phyloP scores from a whole-genome alignment of 2,888 invertebrate genomes.

The Drosophila macrospina region DNA sequence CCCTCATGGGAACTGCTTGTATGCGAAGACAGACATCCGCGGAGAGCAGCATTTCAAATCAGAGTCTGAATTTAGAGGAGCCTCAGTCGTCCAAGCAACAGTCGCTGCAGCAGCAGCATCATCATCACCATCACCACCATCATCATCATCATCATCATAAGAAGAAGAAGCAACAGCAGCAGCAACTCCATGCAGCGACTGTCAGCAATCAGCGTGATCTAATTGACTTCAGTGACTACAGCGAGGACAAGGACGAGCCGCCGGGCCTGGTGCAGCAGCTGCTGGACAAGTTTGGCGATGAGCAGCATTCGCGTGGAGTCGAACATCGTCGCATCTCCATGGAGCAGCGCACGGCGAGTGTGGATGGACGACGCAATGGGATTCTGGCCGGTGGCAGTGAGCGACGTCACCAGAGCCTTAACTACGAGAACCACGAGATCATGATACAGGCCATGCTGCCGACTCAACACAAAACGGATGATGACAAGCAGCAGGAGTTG shows the following conservation, averaged over 20 bases:
- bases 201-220: conserved; percentile 73
- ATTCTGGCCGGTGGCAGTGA: conserved; percentile 76
- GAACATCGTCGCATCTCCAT: conserved; percentile 83
- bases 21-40: conserved; percentile 85
- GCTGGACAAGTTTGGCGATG: conserved; percentile 71
- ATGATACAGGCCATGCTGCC: conserved; percentile 69
- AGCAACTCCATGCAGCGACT: conserved; percentile 3
- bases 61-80: conserved; percentile 84
- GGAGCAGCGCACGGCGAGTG: conserved; percentile 82
- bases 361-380: conserved; percentile 85
- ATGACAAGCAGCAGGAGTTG: conserved; percentile 76
- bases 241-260: conserved; percentile 73
- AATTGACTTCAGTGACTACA: conserved; percentile 84
- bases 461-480: conserved; percentile 77
- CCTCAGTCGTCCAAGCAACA: conserved; percentile 39
- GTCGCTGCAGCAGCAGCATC: conserved; percentile 15
- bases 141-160: conserved; percentile 26
- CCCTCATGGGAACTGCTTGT: conserved; percentile 77
- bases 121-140: conserved; percentile 43
- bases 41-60: conserved; percentile 85
- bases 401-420: conserved; percentile 84
- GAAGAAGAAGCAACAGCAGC: conserved; percentile 40
- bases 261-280: conserved; percentile 71
- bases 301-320: conserved; percentile 64
- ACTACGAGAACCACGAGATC: conserved; percentile 85